Evolutionary conservation across 2,113 vertebrate species (phyloP), one percentile per base, ranked within the genome.

Genomic region (Synchiropus splendidus): DNA sequence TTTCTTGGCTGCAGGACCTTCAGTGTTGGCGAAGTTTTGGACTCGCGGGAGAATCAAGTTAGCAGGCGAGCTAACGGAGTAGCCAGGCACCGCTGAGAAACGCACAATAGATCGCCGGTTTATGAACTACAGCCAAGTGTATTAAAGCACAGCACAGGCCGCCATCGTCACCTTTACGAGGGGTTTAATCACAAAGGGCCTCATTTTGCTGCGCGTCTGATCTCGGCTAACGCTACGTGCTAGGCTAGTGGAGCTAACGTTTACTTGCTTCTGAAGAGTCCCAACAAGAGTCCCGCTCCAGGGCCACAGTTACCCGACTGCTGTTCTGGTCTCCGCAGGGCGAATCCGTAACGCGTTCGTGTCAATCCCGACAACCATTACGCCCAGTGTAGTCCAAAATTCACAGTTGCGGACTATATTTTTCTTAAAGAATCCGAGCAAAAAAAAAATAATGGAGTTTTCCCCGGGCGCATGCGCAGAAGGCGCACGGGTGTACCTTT

Each of bases 401-500:
- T 61, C 74, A 79, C 77, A 70, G 54, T 67, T 75, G 36, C 51
- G 48, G 61, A 72, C 56, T 61, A 64, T 66, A 63, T 83, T 80
- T 80, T 80, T 77, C 66, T 79, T 75, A 72, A 65, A 77, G 78
- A 86, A 85, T 82, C 80, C 84, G 77, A 85, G 78, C 75, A 84
- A 87, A 87, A 69, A 64, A 64, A 75, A 87, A 42, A 42, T 86
- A 88, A 89, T 89, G 88, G 88, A 87, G 87, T 86, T 87, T 86
- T 88, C 78, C 80, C 75, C 66, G 4, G 61, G 74, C 44, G 84
- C 90, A 85, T 89, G 89, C 90, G 89, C 89, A 85, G 18, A 85
- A 9, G 33, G 42, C 55, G 74, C 82, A 77, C 79, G 77, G 82
- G 85, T 87, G 80, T 87, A 87, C 87, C 69, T 80, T 82, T 80